Evolutionary conservation across 1,140 invertebrate species (phyloP).

Genomic region (Arctopsyche grandis): DNA sequence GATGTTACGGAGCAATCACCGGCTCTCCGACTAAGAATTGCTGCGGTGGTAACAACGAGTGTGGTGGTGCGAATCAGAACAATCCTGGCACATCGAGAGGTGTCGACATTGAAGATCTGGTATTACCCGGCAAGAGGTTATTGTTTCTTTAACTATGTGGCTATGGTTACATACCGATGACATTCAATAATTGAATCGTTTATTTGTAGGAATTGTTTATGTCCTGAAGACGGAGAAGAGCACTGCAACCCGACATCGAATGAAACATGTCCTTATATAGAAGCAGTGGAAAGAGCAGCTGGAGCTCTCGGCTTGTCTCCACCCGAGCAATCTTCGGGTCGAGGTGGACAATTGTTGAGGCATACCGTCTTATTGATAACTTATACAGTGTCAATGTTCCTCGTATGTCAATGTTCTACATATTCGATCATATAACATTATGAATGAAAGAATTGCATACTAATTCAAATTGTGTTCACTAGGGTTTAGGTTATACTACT

Average conservation of each 20-base stretch:
- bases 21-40: conserved; percentile 60
- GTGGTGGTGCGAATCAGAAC: conserved; percentile 56
- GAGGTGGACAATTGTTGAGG: conserved; percentile 74
- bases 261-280: conserved; percentile 58
- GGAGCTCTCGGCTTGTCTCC: conserved; percentile 59
- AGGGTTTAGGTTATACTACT: conserved; percentile 86
- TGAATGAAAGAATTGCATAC: not conserved
- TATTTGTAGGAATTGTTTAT: conserved; percentile 58
- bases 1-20: conserved; percentile 62
- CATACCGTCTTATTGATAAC: conserved; percentile 88
- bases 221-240: conserved; percentile 56
- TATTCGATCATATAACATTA: conserved; percentile 13
- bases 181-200: not conserved
- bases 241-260: conserved; percentile 54
- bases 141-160: not conserved
- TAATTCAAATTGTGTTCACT: conserved; percentile 32
- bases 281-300: conserved; percentile 59
- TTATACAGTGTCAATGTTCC: conserved; percentile 86
- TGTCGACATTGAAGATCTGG: conserved; percentile 80
- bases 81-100: conserved; percentile 45
- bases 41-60: conserved; percentile 60
- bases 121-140: conserved; percentile 59
- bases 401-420: conserved; percentile 71
- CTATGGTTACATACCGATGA: too few relatives aligned
- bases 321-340: conserved; percentile 59